These are phyloP conservation scores for Acholoe squamosa DNA, from an alignment of 2,888 invertebrate species.

Conservation along the genomic window DNA sequence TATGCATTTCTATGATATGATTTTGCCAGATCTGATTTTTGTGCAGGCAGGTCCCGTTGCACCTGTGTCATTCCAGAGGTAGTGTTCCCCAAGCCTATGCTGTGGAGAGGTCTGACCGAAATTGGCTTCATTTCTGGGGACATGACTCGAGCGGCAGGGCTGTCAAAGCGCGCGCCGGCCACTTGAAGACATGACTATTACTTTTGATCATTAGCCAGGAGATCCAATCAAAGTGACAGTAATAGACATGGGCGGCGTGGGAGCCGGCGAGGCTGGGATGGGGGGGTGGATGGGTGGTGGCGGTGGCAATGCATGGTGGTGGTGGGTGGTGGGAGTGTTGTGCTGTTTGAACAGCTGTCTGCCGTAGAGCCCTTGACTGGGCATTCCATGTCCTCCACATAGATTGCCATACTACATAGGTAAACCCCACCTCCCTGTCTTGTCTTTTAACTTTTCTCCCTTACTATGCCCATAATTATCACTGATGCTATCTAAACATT, in stretches of 20 bases:
- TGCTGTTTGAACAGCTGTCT: conserved; percentile 22
- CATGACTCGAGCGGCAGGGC: not conserved
- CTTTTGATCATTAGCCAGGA: conserved; percentile 60
- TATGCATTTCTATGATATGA: too few relatives aligned
- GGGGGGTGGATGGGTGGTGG: not conserved
- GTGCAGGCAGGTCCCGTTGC: too few relatives aligned
- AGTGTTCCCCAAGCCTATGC: too few relatives aligned
- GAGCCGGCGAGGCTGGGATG: not conserved
- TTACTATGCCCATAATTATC: too few relatives aligned
- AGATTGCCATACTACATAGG: not conserved
- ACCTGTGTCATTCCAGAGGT: too few relatives aligned
- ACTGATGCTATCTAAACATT: too few relatives aligned
- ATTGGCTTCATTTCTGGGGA: conserved; percentile 57
- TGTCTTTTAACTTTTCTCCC: not conserved
- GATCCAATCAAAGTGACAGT: conserved; percentile 60
- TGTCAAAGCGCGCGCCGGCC: conserved; percentile 43
- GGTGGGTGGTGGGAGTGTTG: not conserved
- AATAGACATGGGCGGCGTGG: conserved; percentile 57
- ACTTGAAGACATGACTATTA: conserved; percentile 58
- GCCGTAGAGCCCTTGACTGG: not conserved
- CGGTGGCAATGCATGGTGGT: not conserved
- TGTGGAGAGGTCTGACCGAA: not conserved
- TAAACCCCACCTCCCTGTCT: not conserved
- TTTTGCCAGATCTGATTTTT: too few relatives aligned
- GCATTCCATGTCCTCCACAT: not conserved